Evolutionary conservation across 2,113 vertebrate genomes (phyloP).

Genomic region (Pedetes capensis): DNA sequence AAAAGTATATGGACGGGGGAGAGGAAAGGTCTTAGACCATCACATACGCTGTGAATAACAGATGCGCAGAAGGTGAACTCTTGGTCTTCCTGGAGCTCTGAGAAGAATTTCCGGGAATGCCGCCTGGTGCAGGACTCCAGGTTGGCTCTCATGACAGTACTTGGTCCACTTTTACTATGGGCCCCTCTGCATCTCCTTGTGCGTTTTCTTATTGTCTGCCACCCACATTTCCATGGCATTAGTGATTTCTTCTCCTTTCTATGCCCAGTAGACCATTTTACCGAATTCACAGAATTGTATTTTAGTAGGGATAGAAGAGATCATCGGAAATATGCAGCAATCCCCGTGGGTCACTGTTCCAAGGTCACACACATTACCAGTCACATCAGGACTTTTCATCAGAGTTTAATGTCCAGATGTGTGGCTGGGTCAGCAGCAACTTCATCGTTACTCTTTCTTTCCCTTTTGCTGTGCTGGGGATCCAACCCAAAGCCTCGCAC

Average conservation of each 20-base stretch:
- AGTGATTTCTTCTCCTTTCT: background rate
- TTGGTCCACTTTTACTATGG: background rate
- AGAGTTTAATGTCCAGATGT: background rate
- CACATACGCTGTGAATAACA: background rate
- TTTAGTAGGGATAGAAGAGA: background rate
- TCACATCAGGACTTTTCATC: background rate
- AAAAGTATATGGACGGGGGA: too few relatives aligned
- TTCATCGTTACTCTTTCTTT: background rate
- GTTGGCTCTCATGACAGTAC: background rate
- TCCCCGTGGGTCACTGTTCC: too few relatives aligned
- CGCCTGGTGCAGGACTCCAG: background rate
- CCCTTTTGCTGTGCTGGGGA: background rate
- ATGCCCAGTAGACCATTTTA: background rate
- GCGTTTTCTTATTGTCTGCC: background rate
- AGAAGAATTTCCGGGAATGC: background rate
- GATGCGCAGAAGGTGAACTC: background rate
- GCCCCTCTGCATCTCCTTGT: background rate
- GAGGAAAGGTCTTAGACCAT: background rate
- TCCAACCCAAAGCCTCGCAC: accelerated
- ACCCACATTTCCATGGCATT: background rate
- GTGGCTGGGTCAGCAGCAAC: background rate
- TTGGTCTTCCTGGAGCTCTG: background rate
- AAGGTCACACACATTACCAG: background rate
- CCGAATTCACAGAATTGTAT: background rate
- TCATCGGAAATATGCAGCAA: background rate